Conservation (phyloP, 2,113 vertebrate species). For the Trichechus manatus region DNA sequence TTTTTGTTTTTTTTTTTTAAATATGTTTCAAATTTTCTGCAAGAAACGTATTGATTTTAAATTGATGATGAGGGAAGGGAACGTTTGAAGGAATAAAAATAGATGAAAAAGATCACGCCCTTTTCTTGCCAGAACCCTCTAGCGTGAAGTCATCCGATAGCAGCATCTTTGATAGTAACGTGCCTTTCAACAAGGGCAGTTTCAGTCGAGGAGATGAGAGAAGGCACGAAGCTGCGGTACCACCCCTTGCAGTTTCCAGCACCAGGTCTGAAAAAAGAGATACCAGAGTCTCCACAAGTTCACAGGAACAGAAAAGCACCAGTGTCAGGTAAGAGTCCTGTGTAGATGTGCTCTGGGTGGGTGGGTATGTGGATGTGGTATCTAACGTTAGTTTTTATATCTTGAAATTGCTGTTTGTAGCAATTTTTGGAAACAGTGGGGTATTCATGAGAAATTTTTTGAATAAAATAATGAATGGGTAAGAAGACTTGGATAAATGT, state of each 20-base stretch:
- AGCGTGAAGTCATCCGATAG: constrained; percentile 88
- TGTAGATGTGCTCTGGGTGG: neutral
- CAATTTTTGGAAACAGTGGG: neutral
- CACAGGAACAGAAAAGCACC: constrained; percentile 89
- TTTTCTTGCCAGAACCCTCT: constrained; percentile 91
- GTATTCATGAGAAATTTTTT: constrained; percentile 10
- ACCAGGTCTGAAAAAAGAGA: constrained; percentile 91
- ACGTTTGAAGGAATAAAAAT: neutral
- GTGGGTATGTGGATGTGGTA: neutral
- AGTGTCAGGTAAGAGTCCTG: constrained; percentile 86
- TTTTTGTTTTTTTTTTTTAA: neutral
- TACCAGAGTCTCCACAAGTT: constrained; percentile 92
- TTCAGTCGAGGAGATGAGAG: constrained; percentile 87
- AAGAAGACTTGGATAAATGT: neutral
- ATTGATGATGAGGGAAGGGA: neutral
- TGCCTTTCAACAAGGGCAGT: constrained; percentile 86
- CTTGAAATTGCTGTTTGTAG: neutral
- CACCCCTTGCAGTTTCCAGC: constrained; percentile 91
- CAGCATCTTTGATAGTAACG: constrained; percentile 87
- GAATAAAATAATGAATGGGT: constrained; percentile 25
- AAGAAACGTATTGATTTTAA: constrained; percentile 37
- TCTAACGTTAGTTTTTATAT: neutral
- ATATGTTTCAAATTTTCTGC: neutral
- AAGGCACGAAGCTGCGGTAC: constrained; percentile 88
- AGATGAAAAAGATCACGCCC: neutral